Percentiles rank a stretch among this genome's conserved stretches.
phyloP scores from a whole-genome alignment of 2,797 vertebrate genomes.

The Clangula hyemalis region DNA sequence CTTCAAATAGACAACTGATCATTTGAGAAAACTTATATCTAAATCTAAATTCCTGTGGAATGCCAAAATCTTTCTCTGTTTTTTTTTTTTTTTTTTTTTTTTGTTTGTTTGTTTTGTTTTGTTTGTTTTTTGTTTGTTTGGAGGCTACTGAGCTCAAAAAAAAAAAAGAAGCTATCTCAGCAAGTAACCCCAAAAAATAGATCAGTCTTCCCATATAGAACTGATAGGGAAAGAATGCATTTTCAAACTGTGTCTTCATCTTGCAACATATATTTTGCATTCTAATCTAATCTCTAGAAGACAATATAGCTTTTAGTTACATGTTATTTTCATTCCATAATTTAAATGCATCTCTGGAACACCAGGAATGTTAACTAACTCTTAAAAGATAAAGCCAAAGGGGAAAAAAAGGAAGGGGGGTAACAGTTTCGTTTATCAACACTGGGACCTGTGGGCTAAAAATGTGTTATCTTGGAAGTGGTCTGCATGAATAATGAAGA shows the following conservation, averaged over 20 bases:
- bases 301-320: background rate
- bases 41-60: background rate
- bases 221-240: background rate
- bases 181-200: background rate
- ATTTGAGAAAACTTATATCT: background rate
- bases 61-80: background rate
- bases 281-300: background rate
- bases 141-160: background rate
- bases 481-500: background rate
- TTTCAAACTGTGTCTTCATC: background rate
- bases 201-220: background rate
- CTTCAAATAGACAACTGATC: background rate
- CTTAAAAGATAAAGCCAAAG: background rate
- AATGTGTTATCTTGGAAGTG: fast-evolving
- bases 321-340: background rate
- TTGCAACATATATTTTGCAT: background rate
- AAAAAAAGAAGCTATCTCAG: background rate
- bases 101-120: no score
- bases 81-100: no score
- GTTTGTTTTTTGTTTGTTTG: no score
- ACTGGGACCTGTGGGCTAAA: background rate
- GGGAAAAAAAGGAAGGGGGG: background rate
- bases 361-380: background rate
- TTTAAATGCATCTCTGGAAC: background rate
- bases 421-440: background rate